Conservation (phyloP, 2,797 vertebrate genomes). For the Calcarius lapponicus region DNA sequence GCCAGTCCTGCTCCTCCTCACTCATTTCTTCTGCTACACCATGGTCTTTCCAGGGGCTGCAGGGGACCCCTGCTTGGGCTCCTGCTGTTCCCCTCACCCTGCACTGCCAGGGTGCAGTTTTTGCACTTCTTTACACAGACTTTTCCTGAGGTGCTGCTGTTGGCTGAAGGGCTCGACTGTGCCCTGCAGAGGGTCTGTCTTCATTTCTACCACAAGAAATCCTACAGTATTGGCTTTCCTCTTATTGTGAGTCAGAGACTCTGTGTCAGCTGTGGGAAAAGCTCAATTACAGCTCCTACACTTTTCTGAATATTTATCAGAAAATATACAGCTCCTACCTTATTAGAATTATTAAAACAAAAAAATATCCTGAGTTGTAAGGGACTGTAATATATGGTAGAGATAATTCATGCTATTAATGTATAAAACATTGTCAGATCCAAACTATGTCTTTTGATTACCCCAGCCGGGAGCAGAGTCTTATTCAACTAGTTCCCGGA, state of each 20-base stretch:
- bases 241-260: background rate
- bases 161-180: accelerated
- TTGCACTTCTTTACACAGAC: background rate
- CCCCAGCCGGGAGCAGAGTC: too few species aligned
- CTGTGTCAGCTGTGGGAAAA: background rate
- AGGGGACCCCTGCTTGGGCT: accelerated
- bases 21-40: background rate
- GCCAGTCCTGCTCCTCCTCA: background rate
- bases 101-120: accelerated
- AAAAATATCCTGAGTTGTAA: background rate
- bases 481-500: too few species aligned
- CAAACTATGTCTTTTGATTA: too few species aligned
- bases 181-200: accelerated
- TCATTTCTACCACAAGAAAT: background rate
- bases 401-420: too few species aligned
- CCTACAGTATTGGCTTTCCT: background rate
- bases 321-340: background rate
- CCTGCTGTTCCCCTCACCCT: background rate
- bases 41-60: background rate
- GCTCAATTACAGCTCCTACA: background rate
- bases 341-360: too few species aligned
- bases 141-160: accelerated
- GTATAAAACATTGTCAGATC: too few species aligned
- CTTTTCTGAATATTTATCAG: too few species aligned
- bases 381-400: too few species aligned